Evolutionary conservation across 2,797 vertebrate genomes (phyloP).

Genomic region (Nasua narica): DNA sequence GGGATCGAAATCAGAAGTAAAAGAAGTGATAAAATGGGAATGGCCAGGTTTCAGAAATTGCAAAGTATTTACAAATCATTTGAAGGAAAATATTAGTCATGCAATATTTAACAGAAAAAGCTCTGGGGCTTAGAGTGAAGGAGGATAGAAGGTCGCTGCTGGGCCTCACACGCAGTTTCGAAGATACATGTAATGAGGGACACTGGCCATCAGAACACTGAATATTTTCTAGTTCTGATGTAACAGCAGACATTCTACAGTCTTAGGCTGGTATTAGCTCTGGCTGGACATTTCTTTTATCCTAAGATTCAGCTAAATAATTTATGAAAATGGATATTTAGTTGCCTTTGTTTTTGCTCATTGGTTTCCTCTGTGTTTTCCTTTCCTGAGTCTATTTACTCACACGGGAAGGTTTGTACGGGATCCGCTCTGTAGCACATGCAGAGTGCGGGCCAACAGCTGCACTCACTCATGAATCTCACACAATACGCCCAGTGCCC

Average conservation of each 20-base stretch:
- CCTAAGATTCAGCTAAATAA: neutral
- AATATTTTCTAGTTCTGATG: neutral
- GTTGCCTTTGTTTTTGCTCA: too few relatives aligned
- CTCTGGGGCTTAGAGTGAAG: neutral
- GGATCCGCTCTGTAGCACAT: neutral
- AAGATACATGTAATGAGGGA: neutral
- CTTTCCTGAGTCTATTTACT: neutral
- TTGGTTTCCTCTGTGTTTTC: neutral
- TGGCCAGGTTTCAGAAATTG: neutral
- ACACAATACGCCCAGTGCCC: neutral
- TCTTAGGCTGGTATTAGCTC: neutral
- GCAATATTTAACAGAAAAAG: neutral
- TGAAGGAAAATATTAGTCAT: neutral
- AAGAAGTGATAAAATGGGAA: neutral
- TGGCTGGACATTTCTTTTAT: neutral
- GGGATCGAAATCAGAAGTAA: neutral
- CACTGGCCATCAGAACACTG: rapidly evolving
- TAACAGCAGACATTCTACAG: neutral
- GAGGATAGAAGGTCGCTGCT: neutral
- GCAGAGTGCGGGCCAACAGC: rapidly evolving
- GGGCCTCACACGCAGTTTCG: neutral
- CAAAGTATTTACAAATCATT: neutral
- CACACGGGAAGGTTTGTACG: rapidly evolving
- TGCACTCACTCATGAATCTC: neutral
- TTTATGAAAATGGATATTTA: neutral